phyloP scores from a whole-genome alignment of 2,113 vertebrate species.

The Patagioenas fasciata region DNA sequence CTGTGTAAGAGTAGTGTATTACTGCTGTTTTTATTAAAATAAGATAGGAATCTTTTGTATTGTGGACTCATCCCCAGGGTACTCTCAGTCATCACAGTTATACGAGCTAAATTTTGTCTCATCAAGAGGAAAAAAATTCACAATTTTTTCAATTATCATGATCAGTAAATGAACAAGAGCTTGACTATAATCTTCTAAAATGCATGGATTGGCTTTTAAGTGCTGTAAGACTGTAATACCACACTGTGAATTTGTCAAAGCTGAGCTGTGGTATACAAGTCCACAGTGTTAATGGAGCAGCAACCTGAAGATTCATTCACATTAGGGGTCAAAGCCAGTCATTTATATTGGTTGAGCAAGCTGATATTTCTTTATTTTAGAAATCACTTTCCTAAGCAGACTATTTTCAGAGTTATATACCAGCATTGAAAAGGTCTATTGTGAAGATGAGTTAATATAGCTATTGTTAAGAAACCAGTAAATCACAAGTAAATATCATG shows the following conservation, averaged over 20 bases:
- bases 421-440: neutral
- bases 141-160: neutral
- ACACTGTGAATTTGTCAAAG: neutral
- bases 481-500: neutral
- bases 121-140: neutral
- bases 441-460: neutral
- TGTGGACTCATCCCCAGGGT: neutral
- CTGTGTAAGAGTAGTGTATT: neutral
- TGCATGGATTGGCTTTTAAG: neutral
- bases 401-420: neutral
- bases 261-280: neutral
- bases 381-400: neutral
- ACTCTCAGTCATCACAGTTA: neutral
- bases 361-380: neutral
- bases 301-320: neutral
- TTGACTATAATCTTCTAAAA: neutral
- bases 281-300: neutral
- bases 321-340: neutral
- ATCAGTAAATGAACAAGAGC: neutral
- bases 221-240: neutral
- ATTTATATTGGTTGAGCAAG: neutral
- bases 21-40: neutral
- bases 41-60: neutral
- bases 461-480: neutral
- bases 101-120: neutral